Base-by-base conservation (phyloP, 2,888 invertebrate species). In the Dolomedes plantarius region DNA sequence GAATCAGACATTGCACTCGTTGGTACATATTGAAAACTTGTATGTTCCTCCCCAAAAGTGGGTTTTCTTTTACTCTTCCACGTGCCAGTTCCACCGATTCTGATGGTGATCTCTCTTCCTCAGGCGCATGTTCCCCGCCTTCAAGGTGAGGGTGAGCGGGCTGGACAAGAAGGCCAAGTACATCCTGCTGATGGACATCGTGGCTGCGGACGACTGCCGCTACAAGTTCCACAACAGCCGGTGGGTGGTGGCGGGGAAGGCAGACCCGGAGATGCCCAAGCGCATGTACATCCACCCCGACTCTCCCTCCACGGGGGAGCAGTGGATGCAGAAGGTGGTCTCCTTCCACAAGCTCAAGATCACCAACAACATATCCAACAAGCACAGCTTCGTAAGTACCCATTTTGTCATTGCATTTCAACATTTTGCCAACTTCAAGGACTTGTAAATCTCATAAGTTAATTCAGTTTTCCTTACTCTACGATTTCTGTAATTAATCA, bases 91-190 rank as follows among this genome's bases (percentile, higher is more conserved):
- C n/a, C n/a, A n/a, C n/a, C n/a, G n/a, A n/a, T n/a, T n/a, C n/a
- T n/a, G n/a, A n/a, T n/a, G n/a, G n/a, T n/a, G n/a, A n/a, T n/a
- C n/a, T n/a, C n/a, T n/a, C n/a, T n/a, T n/a, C 88, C 89, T 88
- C 95, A 99, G 98, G 94, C 97, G 99, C 94, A 99, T 99, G 97
- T 99, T 99, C 93, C 99, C 99, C 91, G 98, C 99, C 93, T 98
- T 97, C 96, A 98, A 98, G 94, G 98, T 98, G 93, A 96, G 98
- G 92, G 96, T 99, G 91, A 96, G 97, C 91, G 99, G 99, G 90
- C 93, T 99, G 93, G 98, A 99, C 94, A 96, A 98, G 92, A 97
- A 98, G 93, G 97, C 98, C 92, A 99, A 99, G 94, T 99, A 99
- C 94, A 98, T 98, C 92, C 94, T 99, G 89, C 94, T 99, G 91